Base-by-base conservation (phyloP, 2,113 vertebrate genomes). In the Dasypus novemcinctus region DNA sequence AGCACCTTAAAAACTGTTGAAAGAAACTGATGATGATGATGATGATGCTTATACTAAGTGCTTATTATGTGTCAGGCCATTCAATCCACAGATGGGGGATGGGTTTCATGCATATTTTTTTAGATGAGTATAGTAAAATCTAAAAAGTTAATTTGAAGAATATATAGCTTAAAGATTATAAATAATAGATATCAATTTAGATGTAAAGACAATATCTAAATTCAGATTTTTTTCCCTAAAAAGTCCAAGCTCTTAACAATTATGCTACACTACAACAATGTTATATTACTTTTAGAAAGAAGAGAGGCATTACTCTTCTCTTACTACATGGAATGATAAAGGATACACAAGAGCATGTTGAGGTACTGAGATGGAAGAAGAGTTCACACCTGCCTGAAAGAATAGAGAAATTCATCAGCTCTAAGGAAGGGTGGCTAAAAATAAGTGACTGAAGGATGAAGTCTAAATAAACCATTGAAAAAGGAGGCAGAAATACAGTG, bases 401-500 rank as follows among this genome's bases (percentile, higher is more conserved):
- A n/a, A 93, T 1, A 92, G 64, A 93, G 59, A 93, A 82, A 38
- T 36, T 49, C 92, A 38, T 95, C 87, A 96, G 15, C 21, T 66
- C 13, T 74, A 36, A 88, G 46, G n/a, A 54, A 36, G 91, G 21
- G 23, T 63, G n/a, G 8, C 38, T 7, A 81, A 83, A 72, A 33
- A 71, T 61, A 91, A 94, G 7, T 52, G 23, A 76, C 69, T 27
- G 59, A 33, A 84, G 9, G 3, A 78, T 85, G 59, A 96, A 64
- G 21, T 25, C 43, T 93, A 23, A n/a, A 72, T 90, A 57, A 88
- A 54, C 14, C 12, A 64, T 23, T 94, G 38, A 71, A 68, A 23
- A 75, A 41, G 38, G 27, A 94, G 84, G 87, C 95, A 97, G 87
- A 90, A 96, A 91, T 54, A 29, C 90, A 92, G 21, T 83, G 93